Base-by-base conservation (phyloP, 2,113 vertebrate species). In the Petroica traversi region DNA sequence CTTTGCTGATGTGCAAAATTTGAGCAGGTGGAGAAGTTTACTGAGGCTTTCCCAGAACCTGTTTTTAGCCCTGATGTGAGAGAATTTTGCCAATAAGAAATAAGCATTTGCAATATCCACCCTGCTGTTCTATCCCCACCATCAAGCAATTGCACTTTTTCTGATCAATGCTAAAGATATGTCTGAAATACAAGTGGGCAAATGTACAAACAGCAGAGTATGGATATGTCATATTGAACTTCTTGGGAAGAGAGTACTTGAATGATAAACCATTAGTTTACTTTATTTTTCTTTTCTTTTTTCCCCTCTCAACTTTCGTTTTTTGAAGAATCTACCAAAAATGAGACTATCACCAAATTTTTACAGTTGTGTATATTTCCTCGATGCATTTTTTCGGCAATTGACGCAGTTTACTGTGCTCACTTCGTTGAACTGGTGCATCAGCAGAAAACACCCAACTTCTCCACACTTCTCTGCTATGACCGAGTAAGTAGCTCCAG, bases 261-360 rank as follows among this genome's bases (percentile, higher is more conserved):
- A 72, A 25, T 79, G 24, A 54, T 85, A 55, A 51, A 23, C 19
- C 8, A 23, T 62, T 82, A 66, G 88, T 19, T 92, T 55, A 19
- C 33, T 87, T n/a, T 16, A 40, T n/a, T 26, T 19, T 51, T 87
- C 19, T 40, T 72, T 63, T 24, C 12, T 64, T 83, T 69, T 68
- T 55, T 36, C 14, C 79, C 31, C 61, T 25, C 23, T 68, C 61
- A 89, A 88, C 81, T 83, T 89, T 23, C 80, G 95, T 85, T 88
- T 90, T 92, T 96, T 95, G 59, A 97, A 99, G 99, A 99, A 97
- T 99, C 99, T 68, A 99, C 99, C 87, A 99, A 99, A 98, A 99
- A 99, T 69, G 99, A 99, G 98, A 99, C 99, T 78, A 99, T 99
- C 96, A 99, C 99, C 57, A 99, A 99, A 98, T 99, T 99, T 97